Base-by-base conservation (phyloP, 2,797 vertebrate species). In the Calcarius lapponicus region DNA sequence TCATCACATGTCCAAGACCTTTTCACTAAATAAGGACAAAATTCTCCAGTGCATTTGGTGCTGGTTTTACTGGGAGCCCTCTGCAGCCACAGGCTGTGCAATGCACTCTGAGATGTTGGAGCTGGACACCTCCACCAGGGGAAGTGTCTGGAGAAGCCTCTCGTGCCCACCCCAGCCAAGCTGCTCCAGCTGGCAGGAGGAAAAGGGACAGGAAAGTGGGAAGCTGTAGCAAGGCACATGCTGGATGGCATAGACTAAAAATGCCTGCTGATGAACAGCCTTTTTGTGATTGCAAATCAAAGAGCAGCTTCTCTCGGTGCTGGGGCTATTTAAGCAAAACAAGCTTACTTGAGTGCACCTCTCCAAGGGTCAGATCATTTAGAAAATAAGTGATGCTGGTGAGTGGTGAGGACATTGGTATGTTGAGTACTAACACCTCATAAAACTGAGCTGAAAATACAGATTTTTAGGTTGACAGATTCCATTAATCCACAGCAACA, bases 21-120 rank as follows among this genome's bases (percentile, higher is more conserved):
- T 89, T 82, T 76, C 87, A 69, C 94, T 92, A 90, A 88, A 86
- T 74, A 88, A 90, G 85, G 85, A n/a, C 85, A 91, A 80, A 74
- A 72, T 40, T 61, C 48, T 61, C 18, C 3, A 6, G 43, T 67
- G 16, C 1, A 1, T 48, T 88, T 57, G 36, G 26, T 10, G 69
- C 50, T 73, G 69, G 32, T 13, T 67, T 90, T 36, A 17, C 24
- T 42, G 38, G 75, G 67, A 90, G 26, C 17, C 21, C 20, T 42
- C 24, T 38, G 36, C 80, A 91, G 58, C 43, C 36, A 2, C n/a
- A 32, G 79, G 7, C n/a, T 17, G 7, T 31, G 56, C n/a, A 17
- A 2, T 0, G 17, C 15, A 4, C 19, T 13, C 4, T 4, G 71
- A 72, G 29, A 20, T 87, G 32, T 7, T 38, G 9, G 4, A 50